Evolutionary conservation across 2,113 vertebrate species (phyloP).

Genomic region (Notarius lentiginosus): DNA sequence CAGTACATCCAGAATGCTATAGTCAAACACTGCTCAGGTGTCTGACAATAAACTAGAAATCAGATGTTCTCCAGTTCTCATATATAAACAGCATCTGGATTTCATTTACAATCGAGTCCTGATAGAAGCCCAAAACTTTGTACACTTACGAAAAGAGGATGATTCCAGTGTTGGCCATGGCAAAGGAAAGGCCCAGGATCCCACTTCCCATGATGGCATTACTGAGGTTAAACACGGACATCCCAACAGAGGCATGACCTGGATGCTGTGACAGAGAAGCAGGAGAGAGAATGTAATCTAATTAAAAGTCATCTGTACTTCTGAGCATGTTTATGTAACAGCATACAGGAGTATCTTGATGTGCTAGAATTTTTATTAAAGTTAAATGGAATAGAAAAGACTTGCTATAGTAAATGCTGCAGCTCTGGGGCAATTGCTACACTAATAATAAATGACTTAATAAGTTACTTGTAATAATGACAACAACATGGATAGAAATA

Average conservation of each 20-base stretch:
- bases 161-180: conserved; percentile 97
- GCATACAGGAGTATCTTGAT: not conserved
- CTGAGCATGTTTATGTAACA: not conserved
- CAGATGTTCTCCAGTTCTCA: not conserved
- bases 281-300: conserved; percentile 35
- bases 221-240: conserved; percentile 95
- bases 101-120: not conserved
- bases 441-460: not conserved
- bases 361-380: not conserved
- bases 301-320: not conserved
- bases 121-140: not conserved
- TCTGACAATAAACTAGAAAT: not conserved
- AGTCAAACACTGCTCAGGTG: not conserved
- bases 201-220: conserved; percentile 99
- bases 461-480: too few relatives aligned
- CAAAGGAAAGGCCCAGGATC: conserved; percentile 91
- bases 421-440: not conserved
- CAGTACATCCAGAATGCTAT: not conserved
- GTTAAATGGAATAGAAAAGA: not conserved
- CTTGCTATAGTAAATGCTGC: not conserved
- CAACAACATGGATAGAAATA: not conserved
- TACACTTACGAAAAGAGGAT: conserved; percentile 87
- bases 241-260: conserved; percentile 89
- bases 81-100: not conserved
- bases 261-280: conserved; percentile 75